A percentile compares a stretch with the other conserved stretches of the same genome.
phyloP scores from a whole-genome alignment of 2,113 vertebrate species.

The Nannospalax galili region DNA sequence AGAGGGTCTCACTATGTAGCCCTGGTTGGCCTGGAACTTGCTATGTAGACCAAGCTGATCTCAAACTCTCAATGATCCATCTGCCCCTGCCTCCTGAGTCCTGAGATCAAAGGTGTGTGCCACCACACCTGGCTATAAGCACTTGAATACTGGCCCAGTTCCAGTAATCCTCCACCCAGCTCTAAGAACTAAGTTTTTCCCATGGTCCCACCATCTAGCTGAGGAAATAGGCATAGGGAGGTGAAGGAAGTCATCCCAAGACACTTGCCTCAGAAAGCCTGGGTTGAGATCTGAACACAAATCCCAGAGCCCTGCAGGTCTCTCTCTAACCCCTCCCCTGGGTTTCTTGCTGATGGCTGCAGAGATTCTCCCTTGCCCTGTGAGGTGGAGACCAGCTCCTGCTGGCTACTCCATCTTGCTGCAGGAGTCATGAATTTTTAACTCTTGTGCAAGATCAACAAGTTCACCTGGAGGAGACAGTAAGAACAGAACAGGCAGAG shows the following conservation, averaged over 20 bases:
- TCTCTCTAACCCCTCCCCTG: neutral
- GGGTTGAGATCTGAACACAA: neutral
- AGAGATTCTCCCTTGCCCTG: neutral
- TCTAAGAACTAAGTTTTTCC: neutral
- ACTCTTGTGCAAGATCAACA: constrained; percentile 41
- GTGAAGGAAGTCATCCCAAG: neutral
- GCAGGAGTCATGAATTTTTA: constrained; percentile 67
- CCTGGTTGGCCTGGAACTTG: no score
- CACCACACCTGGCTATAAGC: neutral
- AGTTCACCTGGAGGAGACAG: constrained; percentile 40
- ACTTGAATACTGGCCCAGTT: neutral
- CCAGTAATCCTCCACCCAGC: neutral
- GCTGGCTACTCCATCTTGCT: neutral
- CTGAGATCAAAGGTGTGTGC: no score
- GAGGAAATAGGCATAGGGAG: neutral
- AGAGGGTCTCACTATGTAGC: no score
- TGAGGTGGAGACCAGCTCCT: neutral
- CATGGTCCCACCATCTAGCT: neutral
- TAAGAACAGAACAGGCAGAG: constrained; percentile 59
- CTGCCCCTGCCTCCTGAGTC: no score
- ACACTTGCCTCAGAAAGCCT: neutral
- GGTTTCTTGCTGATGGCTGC: neutral
- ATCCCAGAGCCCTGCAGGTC: neutral
- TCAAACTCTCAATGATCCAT: no score
- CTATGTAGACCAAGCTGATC: no score